phyloP scores from a whole-genome alignment of 2,797 vertebrate genomes.

The Knipowitschia caucasica region DNA sequence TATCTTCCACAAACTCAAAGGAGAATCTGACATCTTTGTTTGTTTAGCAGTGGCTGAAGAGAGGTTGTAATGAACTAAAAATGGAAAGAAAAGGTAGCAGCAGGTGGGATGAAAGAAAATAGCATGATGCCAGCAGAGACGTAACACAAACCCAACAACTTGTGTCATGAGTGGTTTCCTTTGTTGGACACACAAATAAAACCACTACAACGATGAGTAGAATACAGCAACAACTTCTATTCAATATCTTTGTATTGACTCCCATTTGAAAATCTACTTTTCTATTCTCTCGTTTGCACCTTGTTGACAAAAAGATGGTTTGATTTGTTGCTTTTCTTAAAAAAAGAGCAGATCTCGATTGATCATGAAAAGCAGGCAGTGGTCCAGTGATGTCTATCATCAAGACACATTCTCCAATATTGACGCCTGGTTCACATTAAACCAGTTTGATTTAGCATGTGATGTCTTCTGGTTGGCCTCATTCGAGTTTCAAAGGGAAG shows the following conservation, averaged over 20 bases:
- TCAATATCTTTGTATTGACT: conserved; percentile 6
- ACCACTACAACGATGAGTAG: neutral
- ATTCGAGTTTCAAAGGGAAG: conserved; percentile 42
- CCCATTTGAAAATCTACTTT: neutral
- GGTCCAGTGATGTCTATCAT: neutral
- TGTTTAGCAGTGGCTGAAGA: neutral
- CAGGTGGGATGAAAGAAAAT: neutral
- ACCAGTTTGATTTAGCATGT: conserved; percentile 23
- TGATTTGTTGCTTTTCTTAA: neutral
- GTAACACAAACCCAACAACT: neutral
- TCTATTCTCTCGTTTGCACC: neutral
- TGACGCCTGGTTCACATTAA: conserved; percentile 5
- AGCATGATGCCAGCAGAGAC: neutral
- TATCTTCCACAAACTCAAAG: neutral
- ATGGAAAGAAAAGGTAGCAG: neutral
- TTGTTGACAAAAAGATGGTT: neutral
- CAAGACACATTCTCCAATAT: neutral
- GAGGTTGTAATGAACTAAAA: neutral
- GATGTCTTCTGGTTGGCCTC: conserved; percentile 18
- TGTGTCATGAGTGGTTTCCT: neutral
- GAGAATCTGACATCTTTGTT: neutral
- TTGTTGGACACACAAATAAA: too few species aligned
- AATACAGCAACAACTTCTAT: neutral
- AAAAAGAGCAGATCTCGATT: neutral
- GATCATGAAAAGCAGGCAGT: neutral